Conservation (phyloP, 2,113 vertebrate genomes). For the Pontoporia blainvillei region DNA sequence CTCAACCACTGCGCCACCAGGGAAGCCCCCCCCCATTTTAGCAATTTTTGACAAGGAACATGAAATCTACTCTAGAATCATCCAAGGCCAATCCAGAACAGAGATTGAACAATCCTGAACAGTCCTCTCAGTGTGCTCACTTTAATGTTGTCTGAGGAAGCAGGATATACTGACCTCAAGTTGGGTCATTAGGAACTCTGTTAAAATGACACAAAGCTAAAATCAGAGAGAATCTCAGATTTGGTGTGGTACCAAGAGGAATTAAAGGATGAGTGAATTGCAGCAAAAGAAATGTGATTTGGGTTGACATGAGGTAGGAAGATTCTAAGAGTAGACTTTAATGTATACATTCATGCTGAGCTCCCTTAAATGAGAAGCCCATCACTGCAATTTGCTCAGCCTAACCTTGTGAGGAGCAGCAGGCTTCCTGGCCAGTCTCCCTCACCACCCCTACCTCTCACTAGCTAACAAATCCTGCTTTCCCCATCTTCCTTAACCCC, state of each 20-base stretch:
- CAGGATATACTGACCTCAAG: not conserved
- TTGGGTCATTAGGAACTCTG: not conserved
- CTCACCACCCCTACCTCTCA: not conserved
- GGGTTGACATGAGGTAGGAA: not conserved
- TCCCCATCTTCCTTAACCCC: not conserved
- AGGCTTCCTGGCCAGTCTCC: not conserved
- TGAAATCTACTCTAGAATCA: not conserved
- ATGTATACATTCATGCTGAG: not conserved
- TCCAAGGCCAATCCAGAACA: not conserved
- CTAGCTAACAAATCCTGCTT: conserved; percentile 4
- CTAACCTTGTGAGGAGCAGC: not conserved
- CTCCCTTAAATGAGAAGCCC: not conserved
- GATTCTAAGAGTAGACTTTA: not conserved
- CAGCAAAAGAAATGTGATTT: not conserved
- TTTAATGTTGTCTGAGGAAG: not conserved
- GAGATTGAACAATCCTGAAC: not conserved
- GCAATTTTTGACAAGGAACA: not conserved
- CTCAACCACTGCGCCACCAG: no score
- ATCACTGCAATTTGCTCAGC: not conserved
- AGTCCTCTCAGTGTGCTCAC: not conserved
- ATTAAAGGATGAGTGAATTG: not conserved
- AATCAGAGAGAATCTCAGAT: not conserved
- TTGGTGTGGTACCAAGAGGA: not conserved
- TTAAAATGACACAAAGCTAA: not conserved
- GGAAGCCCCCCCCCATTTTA: not conserved